A percentile compares a stretch with the other conserved stretches of the same genome.
These are phyloP conservation scores for Eristalis intricaria DNA, from an alignment of 2,888 invertebrate genomes.

Conservation along the genomic window DNA sequence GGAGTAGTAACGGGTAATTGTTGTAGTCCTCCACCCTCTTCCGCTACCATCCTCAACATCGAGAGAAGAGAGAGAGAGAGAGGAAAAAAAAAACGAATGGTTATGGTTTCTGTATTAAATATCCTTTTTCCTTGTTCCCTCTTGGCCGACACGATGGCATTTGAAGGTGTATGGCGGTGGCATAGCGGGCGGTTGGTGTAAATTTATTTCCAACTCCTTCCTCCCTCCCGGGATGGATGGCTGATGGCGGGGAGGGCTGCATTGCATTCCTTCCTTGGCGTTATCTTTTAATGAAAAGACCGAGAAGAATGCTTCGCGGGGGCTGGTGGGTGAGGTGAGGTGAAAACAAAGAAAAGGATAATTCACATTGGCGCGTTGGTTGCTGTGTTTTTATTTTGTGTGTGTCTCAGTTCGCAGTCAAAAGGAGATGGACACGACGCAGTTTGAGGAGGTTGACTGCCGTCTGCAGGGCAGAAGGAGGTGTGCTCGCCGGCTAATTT, in stretches of 20 bases:
- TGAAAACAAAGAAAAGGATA: slow-evolving; percentile 59
- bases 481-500: slow-evolving; percentile 60
- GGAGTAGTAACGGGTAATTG: slow-evolving; percentile 72
- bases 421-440: slow-evolving; percentile 49
- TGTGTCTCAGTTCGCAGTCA: too few relatives aligned
- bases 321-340: neutral
- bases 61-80: neutral
- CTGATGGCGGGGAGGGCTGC: neutral
- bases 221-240: neutral
- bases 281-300: slow-evolving; percentile 70
- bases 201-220: slow-evolving; percentile 48
- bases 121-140: slow-evolving; percentile 42
- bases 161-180: slow-evolving; percentile 43
- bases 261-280: slow-evolving; percentile 55
- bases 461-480: slow-evolving; percentile 18
- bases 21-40: slow-evolving; percentile 54
- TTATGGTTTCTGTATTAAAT: slow-evolving; percentile 59
- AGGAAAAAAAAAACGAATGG: slow-evolving; percentile 12
- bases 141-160: slow-evolving; percentile 45
- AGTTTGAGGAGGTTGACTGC: slow-evolving; percentile 5
- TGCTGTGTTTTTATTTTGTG: neutral
- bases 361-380: slow-evolving; percentile 36
- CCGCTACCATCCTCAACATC: neutral
- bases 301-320: slow-evolving; percentile 9
- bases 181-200: slow-evolving; percentile 51